These are phyloP conservation scores for Drosophila nr. perissopoda DNA, from an alignment of 2,888 invertebrate species.

Conservation along the genomic window DNA sequence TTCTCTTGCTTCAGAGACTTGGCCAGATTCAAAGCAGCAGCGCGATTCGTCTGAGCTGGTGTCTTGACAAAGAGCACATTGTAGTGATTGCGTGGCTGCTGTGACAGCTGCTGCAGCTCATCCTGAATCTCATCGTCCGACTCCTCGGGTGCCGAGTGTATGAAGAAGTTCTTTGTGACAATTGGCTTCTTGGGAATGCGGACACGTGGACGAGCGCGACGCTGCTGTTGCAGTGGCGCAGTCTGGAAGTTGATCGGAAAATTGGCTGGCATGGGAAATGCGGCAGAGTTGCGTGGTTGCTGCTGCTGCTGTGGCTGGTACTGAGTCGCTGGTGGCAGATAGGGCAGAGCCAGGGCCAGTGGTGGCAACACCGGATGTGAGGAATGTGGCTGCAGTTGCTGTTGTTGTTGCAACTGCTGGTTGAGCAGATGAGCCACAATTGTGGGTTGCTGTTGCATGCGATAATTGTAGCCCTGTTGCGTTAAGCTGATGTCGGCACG, in stretches of 20 bases:
- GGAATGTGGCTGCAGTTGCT: slow-evolving; percentile 47
- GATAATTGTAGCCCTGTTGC: slow-evolving; percentile 71
- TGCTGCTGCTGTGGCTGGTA: slow-evolving; percentile 45
- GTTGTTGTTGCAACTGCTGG: slow-evolving; percentile 68
- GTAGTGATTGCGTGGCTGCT: slow-evolving; percentile 83
- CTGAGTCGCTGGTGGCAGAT: slow-evolving; percentile 62
- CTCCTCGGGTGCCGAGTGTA: slow-evolving; percentile 84
- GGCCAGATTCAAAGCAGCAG: slow-evolving; percentile 81
- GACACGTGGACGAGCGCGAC: slow-evolving; percentile 76
- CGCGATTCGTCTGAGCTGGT: slow-evolving; percentile 81
- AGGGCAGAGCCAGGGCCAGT: slow-evolving; percentile 61
- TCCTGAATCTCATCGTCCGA: slow-evolving; percentile 83
- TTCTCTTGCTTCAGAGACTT: slow-evolving; percentile 83
- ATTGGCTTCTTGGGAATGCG: slow-evolving; percentile 80
- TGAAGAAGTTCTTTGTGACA: slow-evolving; percentile 84
- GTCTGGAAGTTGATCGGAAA: slow-evolving; percentile 74
- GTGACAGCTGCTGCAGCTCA: slow-evolving; percentile 76
- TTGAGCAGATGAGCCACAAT: slow-evolving; percentile 51
- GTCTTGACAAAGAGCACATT: slow-evolving; percentile 84
- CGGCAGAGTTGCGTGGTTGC: slow-evolving; percentile 9
- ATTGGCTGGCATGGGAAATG: slow-evolving; percentile 72
- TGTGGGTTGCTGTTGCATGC: slow-evolving; percentile 64
- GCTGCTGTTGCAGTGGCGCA: slow-evolving; percentile 66
- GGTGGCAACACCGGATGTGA: slow-evolving; percentile 65
- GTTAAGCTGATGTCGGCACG: slow-evolving; percentile 76